Base-by-base conservation (phyloP, 2,888 invertebrate genomes). In the Drosophila kokeensis region DNA sequence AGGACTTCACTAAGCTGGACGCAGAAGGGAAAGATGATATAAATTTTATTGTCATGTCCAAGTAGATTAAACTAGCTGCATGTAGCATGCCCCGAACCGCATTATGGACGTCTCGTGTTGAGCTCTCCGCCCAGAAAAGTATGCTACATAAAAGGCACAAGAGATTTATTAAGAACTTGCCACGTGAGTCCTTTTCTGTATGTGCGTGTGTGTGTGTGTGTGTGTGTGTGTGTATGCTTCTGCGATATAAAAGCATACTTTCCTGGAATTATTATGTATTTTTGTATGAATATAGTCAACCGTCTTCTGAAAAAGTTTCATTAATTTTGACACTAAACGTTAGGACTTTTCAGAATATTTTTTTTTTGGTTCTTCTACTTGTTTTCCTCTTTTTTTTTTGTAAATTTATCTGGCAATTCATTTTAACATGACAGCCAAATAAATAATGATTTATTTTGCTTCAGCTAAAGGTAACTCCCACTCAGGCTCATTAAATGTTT, bases 11-110 rank as follows among this genome's bases (percentile, higher is more conserved):
- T 86, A 86, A 86, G 83, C 86, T 76, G 77, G 18, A 42, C 40
- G 69, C 63, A 52, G 71, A 79, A 68, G 72, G 76, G 57, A 76
- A 80, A 82, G 81, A 88, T 85, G 87, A 87, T 89, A 89, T 89
- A 89, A 79, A 89, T 89, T 90, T 89, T 86, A 87, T 86, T 90
- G 89, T 89, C 90, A 90, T 90, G 86, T 89, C 89, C 89, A 86
- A 90, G 90, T 88, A 90, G 89, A 89, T 89, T 89, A 89, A 87
- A 89, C 87, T 89, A 85, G 87, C 89, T 87, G 75, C 82, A 86
- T 81, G 72, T 73, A 58, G 13, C 55, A 13, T 38, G n/a, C 55
- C 27, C 18, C 38, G n/a, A 13, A 38, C 29, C 52, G 54, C 45
- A 64, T 55, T 57, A 53, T 27, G 40, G 48, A 36, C 45, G 27